Conservation (phyloP, 2,113 vertebrate genomes). For the Baryphthengus martii region DNA sequence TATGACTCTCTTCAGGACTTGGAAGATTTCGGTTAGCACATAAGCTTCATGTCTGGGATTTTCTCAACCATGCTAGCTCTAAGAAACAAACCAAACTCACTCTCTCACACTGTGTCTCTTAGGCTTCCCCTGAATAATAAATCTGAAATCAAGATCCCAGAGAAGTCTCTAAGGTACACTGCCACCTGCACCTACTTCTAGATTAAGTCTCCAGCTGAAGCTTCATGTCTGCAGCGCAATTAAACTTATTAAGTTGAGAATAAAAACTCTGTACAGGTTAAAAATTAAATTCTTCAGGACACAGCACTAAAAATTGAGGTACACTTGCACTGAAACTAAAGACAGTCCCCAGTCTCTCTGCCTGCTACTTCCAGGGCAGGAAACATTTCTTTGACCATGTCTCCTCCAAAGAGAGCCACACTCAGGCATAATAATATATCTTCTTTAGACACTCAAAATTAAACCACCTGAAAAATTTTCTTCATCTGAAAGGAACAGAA, state of each 20-base stretch:
- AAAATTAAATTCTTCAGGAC: background rate
- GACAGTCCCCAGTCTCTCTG: background rate
- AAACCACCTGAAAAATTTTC: background rate
- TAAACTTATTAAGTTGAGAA: background rate
- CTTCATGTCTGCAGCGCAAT: background rate
- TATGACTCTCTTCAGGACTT: background rate
- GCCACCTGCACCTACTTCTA: background rate
- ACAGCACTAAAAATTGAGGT: background rate
- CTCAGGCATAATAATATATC: too few relatives aligned
- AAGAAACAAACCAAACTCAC: background rate
- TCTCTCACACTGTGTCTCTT: background rate
- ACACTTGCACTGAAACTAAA: background rate
- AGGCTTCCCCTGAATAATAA: background rate
- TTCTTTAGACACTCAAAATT: background rate
- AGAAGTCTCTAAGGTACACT: background rate
- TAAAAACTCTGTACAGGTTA: background rate
- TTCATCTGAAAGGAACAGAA: background rate
- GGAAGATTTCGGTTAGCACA: background rate
- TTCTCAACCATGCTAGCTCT: background rate
- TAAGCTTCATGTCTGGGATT: background rate
- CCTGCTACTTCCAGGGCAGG: background rate
- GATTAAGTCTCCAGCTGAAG: background rate
- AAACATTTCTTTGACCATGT: background rate
- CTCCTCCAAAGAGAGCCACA: background rate
- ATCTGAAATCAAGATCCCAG: background rate